Evolutionary conservation across 37 sponge, comb jelly and placozoan genomes (phyloP).

Genomic region (Mnemiopsis leidyi): DNA sequence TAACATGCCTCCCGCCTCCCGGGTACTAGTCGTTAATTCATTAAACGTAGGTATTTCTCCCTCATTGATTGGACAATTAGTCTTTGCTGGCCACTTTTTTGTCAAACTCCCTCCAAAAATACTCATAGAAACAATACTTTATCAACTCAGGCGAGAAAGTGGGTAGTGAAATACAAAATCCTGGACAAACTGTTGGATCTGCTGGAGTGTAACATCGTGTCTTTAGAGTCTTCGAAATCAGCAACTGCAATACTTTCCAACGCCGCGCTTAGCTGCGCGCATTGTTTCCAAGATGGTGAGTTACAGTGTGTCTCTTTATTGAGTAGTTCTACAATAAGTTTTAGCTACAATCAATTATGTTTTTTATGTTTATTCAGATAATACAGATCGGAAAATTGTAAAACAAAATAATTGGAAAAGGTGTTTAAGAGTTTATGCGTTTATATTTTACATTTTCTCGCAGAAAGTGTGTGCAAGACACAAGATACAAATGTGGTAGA

Average conservation of each 20-base stretch:
- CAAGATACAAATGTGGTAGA: not conserved
- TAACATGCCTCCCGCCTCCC: too few relatives aligned
- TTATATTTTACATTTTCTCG: too few relatives aligned
- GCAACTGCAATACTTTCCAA: conserved; percentile 54
- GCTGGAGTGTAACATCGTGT: not conserved
- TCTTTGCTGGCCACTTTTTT: too few relatives aligned
- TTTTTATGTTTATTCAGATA: too few relatives aligned
- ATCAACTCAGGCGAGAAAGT: conserved; percentile 61
- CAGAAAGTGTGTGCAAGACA: conserved; percentile 54
- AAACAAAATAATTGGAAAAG: not conserved
- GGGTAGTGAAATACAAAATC: conserved; percentile 60
- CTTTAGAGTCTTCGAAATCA: not conserved
- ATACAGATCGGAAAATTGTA: too few relatives aligned
- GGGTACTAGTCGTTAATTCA: too few relatives aligned
- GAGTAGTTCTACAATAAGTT: not conserved
- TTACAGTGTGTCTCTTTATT: not conserved
- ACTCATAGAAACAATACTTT: too few relatives aligned
- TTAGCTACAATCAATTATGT: too few relatives aligned
- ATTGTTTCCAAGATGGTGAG: conserved; percentile 58
- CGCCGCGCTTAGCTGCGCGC: conserved; percentile 35
- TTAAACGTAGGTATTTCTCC: too few relatives aligned
- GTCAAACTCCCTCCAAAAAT: too few relatives aligned
- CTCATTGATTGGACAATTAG: too few relatives aligned
- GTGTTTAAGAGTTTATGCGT: not conserved
- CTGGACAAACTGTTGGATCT: conserved; percentile 11